Conservation (phyloP, 2,888 invertebrate species). For the Hemicrepidius hirtus region DNA sequence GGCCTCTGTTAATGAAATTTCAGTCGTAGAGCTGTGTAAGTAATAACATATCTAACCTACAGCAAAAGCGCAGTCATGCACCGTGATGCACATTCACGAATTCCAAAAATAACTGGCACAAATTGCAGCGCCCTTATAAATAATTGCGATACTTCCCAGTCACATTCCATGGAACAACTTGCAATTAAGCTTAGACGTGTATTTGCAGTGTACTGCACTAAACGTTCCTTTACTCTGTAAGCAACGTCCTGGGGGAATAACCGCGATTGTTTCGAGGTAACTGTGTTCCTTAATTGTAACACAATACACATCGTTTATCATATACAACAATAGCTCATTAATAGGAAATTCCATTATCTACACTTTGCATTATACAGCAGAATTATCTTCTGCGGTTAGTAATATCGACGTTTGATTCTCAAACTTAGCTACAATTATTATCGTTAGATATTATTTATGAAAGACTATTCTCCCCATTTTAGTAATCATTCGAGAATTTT, state of each 20-base stretch:
- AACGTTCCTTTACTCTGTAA: conserved; percentile 39
- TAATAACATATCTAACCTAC: conserved; percentile 1
- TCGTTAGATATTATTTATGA: no score
- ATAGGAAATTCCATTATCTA: conserved; percentile 46
- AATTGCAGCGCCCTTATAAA: conserved; percentile 24
- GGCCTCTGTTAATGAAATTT: conserved; percentile 12
- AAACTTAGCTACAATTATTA: no score
- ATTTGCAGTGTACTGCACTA: conserved; percentile 24
- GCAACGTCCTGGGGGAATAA: conserved; percentile 39
- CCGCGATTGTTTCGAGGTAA: conserved; percentile 48
- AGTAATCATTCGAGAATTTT: no score
- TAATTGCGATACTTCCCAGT: conserved; percentile 32
- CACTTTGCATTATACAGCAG: not conserved
- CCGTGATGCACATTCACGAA: conserved; percentile 17
- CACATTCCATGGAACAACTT: conserved; percentile 40
- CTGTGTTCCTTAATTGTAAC: conserved; percentile 47
- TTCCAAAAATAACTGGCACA: conserved; percentile 24
- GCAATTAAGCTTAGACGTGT: conserved; percentile 39
- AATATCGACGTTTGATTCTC: not conserved
- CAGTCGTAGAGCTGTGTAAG: conserved; percentile 1
- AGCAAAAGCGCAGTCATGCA: conserved; percentile 22
- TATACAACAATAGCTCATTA: conserved; percentile 47
- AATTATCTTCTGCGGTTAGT: not conserved
- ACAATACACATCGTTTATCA: conserved; percentile 50
- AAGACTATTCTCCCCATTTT: no score